phyloP scores from a whole-genome alignment of 2,113 vertebrate genomes.

The Polyodon spathula region DNA sequence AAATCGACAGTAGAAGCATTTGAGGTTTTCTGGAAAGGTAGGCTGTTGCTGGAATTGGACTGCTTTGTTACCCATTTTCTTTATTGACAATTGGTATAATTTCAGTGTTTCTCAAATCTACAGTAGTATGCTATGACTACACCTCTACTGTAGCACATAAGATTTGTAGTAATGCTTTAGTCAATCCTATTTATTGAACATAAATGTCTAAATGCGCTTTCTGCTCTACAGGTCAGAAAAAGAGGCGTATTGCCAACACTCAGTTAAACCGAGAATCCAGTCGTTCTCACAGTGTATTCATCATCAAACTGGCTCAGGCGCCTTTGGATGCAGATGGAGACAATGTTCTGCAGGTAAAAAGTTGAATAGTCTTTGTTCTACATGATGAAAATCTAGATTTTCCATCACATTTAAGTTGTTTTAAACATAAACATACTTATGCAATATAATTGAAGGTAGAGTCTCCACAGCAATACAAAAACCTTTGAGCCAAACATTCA shows the following conservation, averaged over 20 bases:
- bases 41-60: slow-evolving; percentile 18
- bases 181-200: background rate
- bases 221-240: slow-evolving; percentile 56
- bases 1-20: slow-evolving; percentile 87
- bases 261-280: slow-evolving; percentile 87
- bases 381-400: no score
- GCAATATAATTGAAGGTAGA: no score
- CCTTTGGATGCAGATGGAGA: slow-evolving; percentile 86
- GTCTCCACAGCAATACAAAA: no score
- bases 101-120: no score
- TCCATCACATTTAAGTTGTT: no score
- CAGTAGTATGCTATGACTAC: no score
- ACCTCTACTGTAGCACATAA: slow-evolving; percentile 9
- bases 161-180: background rate
- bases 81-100: background rate
- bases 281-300: slow-evolving; percentile 87
- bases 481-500: no score
- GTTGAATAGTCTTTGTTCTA: no score
- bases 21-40: slow-evolving; percentile 94
- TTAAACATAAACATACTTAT: no score
- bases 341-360: slow-evolving; percentile 75
- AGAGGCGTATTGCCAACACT: slow-evolving; percentile 71
- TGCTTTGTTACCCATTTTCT: no score
- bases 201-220: no score
- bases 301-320: slow-evolving; percentile 83